These are phyloP conservation scores for Empidonax traillii DNA, from an alignment of 2,113 vertebrate genomes.

Conservation along the genomic window DNA sequence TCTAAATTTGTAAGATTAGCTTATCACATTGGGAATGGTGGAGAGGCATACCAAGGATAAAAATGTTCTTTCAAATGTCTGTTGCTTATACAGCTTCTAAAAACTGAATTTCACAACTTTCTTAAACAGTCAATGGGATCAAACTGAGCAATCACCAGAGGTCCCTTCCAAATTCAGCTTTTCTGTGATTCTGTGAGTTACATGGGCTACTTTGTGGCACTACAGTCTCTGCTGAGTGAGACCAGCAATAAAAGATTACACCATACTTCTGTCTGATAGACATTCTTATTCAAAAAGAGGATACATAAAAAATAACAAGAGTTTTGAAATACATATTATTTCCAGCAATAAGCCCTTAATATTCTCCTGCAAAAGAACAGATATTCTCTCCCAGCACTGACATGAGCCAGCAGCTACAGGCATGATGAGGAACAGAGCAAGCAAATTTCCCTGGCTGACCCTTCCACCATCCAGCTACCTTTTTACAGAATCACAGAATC, in stretches of 20 bases:
- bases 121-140: not conserved
- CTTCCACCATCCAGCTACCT: not conserved
- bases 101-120: not conserved
- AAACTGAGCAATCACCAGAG: not conserved
- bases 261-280: not conserved
- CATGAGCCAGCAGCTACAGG: not conserved
- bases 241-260: not conserved
- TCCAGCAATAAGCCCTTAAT: not conserved
- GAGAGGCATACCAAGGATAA: not conserved
- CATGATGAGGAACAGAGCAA: not conserved
- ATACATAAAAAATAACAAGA: not conserved
- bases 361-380: not conserved
- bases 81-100: not conserved
- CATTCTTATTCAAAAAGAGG: not conserved
- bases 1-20: not conserved
- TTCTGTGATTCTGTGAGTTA: not conserved
- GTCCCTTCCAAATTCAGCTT: not conserved
- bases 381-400: not conserved
- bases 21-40: not conserved
- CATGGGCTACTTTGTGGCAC: not conserved
- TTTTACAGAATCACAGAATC: not conserved
- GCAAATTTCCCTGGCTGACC: not conserved
- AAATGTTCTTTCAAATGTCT: not conserved
- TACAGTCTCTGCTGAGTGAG: not conserved
- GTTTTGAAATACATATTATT: not conserved